Evolutionary conservation across 2,797 vertebrate genomes (phyloP).

Genomic region (Artibeus lituratus): DNA sequence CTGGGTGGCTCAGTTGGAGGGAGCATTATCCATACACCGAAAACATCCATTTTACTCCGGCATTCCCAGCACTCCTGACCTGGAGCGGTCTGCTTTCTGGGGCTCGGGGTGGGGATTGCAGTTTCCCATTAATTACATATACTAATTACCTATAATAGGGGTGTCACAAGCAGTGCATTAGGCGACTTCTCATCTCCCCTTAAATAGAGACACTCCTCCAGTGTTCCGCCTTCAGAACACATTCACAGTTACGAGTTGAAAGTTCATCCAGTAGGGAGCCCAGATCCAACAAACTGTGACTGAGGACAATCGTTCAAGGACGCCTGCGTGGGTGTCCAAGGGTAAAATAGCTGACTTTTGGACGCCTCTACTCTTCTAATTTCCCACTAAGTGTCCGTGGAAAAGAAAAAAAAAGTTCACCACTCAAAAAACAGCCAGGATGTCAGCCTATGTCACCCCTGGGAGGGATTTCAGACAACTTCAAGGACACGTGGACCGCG

Average conservation of each 20-base stretch:
- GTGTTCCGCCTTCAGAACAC: not conserved
- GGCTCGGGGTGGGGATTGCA: too few relatives aligned
- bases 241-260: not conserved
- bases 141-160: not conserved
- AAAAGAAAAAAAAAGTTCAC: not conserved
- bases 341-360: not conserved
- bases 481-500: not conserved
- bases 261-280: not conserved
- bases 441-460: not conserved
- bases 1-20: too few relatives aligned
- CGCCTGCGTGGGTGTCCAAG: not conserved
- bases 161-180: not conserved
- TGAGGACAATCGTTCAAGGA: not conserved
- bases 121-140: not conserved
- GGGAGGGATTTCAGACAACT: not conserved
- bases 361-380: not conserved
- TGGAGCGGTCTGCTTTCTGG: not conserved
- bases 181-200: not conserved
- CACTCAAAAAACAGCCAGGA: not conserved
- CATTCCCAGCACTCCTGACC: not conserved
- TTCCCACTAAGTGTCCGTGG: not conserved
- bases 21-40: too few relatives aligned
- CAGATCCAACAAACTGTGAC: not conserved
- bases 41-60: not conserved
- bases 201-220: not conserved